Percentiles rank a stretch among this genome's conserved stretches.
Conservation (phyloP, 2,797 vertebrate genomes). For the Phrynocephalus vlangalii region DNA sequence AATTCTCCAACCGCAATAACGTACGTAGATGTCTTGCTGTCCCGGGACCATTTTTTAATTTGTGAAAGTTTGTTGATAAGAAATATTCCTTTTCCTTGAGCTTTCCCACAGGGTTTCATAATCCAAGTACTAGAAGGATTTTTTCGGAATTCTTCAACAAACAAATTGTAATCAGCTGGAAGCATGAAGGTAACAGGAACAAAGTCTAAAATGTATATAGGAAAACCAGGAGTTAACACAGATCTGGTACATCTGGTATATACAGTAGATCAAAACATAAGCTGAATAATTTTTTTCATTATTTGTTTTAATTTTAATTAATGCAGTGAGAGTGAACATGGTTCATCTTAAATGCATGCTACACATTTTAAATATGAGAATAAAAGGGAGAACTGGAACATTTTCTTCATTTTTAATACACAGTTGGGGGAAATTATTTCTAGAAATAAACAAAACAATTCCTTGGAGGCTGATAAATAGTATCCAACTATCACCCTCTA, state of each 20-base stretch:
- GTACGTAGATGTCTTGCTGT: conserved; percentile 96
- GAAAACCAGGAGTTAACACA: conserved; percentile 11
- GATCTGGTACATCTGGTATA: neutral
- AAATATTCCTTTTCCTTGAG: conserved; percentile 98
- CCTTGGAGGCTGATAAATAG: too few species aligned
- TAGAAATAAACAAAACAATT: neutral
- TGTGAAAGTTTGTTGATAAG: conserved; percentile 99
- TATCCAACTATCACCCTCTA: too few species aligned
- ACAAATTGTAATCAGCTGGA: conserved; percentile 96
- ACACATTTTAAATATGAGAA: neutral
- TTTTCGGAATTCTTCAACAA: conserved; percentile 97
- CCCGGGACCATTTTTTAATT: conserved; percentile 98
- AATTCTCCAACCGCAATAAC: conserved; percentile 59
- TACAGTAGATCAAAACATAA: neutral
- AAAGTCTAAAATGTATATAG: conserved; percentile 83
- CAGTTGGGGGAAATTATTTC: neutral
- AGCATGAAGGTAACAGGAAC: conserved; percentile 99
- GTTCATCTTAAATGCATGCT: neutral
- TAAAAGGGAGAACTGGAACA: neutral
- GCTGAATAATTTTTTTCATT: neutral
- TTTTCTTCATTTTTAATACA: neutral
- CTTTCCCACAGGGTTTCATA: conserved; percentile 99
- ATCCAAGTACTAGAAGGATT: conserved; percentile 99
- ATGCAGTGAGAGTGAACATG: neutral
- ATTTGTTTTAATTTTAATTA: conserved; percentile 25